phyloP scores from a whole-genome alignment of 2,797 vertebrate genomes.

The Aldrovandia affinis region DNA sequence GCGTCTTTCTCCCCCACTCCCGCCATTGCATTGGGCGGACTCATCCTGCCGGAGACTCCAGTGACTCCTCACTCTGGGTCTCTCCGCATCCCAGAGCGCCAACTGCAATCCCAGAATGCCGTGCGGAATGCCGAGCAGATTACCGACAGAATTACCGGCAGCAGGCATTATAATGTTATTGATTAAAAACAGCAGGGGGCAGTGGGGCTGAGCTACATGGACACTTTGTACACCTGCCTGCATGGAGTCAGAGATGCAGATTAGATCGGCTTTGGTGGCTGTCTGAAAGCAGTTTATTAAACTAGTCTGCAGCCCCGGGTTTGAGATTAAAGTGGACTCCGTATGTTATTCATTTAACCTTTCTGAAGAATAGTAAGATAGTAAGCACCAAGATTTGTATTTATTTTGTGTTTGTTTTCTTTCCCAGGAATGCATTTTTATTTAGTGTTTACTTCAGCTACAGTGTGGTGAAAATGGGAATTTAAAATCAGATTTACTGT shows the following conservation, averaged over 20 bases:
- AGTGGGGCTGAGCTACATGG: background rate
- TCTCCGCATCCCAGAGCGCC: background rate
- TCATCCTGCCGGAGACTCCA: background rate
- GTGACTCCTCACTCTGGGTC: background rate
- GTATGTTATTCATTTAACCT: background rate
- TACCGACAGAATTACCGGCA: slow-evolving; percentile 17
- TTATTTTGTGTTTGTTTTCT: background rate
- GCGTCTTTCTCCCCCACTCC: background rate
- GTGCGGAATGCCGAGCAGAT: slow-evolving; percentile 28
- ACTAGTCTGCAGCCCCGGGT: background rate
- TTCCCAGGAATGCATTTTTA: background rate
- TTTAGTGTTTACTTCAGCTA: background rate
- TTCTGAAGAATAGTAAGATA: background rate
- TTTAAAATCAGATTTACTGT: background rate
- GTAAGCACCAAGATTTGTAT: background rate
- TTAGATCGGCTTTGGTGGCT: slow-evolving; percentile 12
- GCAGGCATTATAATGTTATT: slow-evolving; percentile 28
- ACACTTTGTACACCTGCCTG: slow-evolving; percentile 21
- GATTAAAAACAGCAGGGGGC: slow-evolving; percentile 36
- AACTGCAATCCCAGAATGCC: slow-evolving; percentile 29
- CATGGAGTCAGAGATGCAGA: background rate
- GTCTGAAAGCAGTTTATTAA: slow-evolving; percentile 10
- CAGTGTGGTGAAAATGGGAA: background rate
- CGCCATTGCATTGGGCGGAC: background rate
- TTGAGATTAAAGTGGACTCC: background rate